Percentiles rank a stretch among this genome's conserved stretches.
Conservation (phyloP, 2,888 invertebrate species). For the Gari tellinella region DNA sequence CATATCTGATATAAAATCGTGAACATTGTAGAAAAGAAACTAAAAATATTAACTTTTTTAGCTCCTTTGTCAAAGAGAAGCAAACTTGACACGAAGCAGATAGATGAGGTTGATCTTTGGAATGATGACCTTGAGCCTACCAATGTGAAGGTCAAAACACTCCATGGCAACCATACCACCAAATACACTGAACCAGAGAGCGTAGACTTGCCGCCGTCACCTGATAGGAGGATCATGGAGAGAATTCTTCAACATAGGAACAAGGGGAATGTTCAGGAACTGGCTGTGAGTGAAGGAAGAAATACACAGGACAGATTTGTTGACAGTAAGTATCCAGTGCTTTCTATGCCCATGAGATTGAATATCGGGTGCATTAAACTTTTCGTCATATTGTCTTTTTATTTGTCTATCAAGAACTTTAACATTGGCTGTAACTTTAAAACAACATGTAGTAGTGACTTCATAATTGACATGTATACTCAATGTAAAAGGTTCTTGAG, state of each 20-base stretch:
- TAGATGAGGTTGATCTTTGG: slow-evolving; percentile 49
- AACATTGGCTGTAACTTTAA: background rate
- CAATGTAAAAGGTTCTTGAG: no score
- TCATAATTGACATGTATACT: no score
- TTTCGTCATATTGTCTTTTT: background rate
- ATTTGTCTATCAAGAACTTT: background rate
- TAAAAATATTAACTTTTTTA: slow-evolving; percentile 4
- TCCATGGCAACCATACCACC: slow-evolving; percentile 34
- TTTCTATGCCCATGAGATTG: no score
- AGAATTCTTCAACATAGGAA: slow-evolving; percentile 51
- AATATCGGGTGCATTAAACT: background rate
- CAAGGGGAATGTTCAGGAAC: slow-evolving; percentile 31
- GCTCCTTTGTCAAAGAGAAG: slow-evolving; percentile 41
- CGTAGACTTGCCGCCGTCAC: slow-evolving; percentile 30
- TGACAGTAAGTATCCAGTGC: slow-evolving; percentile 15
- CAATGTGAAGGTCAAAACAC: slow-evolving; percentile 20
- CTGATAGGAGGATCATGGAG: slow-evolving; percentile 45
- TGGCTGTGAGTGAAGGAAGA: slow-evolving; percentile 22
- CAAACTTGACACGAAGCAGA: slow-evolving; percentile 18
- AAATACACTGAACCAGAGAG: slow-evolving; percentile 15
- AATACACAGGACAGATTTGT: slow-evolving; percentile 23
- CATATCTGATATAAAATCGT: slow-evolving; percentile 11
- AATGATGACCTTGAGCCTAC: slow-evolving; percentile 26
- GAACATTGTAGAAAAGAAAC: no score
- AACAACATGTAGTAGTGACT: background rate